Conservation (phyloP, 2,797 vertebrate genomes). For the Sphenodon punctatus region DNA sequence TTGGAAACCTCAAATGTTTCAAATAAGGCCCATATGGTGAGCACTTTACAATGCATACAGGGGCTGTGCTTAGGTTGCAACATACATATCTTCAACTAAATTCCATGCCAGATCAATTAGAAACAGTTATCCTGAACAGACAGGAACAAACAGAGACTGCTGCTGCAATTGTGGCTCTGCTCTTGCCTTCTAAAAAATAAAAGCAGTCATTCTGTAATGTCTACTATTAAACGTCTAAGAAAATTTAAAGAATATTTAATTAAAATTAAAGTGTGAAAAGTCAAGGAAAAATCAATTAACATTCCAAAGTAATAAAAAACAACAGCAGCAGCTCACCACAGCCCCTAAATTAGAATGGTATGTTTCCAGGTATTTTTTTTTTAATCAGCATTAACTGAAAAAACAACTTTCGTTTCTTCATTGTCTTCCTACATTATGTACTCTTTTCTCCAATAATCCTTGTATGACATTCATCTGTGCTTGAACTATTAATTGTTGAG, state of each 20-base stretch:
- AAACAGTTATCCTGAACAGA: conserved; percentile 78
- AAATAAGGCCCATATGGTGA: conserved; percentile 77
- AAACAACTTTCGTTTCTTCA: not conserved
- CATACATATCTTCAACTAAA: conserved; percentile 75
- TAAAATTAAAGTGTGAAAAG: conserved; percentile 9
- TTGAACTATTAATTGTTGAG: not conserved
- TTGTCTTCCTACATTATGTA: not conserved
- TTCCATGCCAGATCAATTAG: conserved; percentile 83
- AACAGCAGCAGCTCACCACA: not conserved
- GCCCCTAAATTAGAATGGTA: conserved; percentile 11
- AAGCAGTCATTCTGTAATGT: conserved; percentile 55
- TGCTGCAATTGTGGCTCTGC: conserved; percentile 66
- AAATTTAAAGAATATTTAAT: conserved; percentile 12
- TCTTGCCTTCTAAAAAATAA: conserved; percentile 69
- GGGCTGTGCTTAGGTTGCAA: conserved; percentile 74
- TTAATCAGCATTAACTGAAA: conserved; percentile 25
- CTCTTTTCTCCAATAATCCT: conserved; percentile 1
- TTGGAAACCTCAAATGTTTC: conserved; percentile 74
- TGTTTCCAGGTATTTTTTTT: conserved; percentile 28
- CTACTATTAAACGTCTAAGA: conserved; percentile 27
- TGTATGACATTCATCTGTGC: conserved; percentile 11
- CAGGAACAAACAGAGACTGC: conserved; percentile 76
- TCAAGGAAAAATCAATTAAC: not conserved
- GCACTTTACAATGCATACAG: conserved; percentile 78
- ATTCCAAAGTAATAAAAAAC: not conserved